Evolutionary conservation across 2,888 invertebrate species (phyloP), one percentile per base, ranked within the genome.

Genomic region (Horisme vitalbata): DNA sequence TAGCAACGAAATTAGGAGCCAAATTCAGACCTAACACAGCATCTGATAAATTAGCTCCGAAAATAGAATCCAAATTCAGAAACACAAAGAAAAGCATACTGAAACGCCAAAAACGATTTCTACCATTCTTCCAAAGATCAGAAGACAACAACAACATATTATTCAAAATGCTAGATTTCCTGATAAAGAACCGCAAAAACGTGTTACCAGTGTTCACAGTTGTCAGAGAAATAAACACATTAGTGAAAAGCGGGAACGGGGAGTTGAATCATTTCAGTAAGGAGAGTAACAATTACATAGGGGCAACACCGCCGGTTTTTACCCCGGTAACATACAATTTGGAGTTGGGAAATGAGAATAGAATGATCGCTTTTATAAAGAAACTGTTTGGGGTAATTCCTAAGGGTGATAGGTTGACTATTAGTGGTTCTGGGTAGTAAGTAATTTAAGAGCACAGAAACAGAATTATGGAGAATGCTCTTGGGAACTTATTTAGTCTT

Each of bases 281-380:
- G 30, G 86, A 85, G 52, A 67, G 63, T 1, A 83, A 82, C 12
- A 79, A 77, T 12, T 84, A 73, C 28, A 68, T 83, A 14, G 85
- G 84, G 0, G 58, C 71, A 0, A 54, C 57, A 1, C 71, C 80
- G 0, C 68, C 72, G 0, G 35, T 52, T 0, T 24, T 65, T 0
- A 52, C 67, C 0, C 71, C 79, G 0, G 43, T 70, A 0, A 59
- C 70, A 0, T 81, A 81, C 36, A 75, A 61, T 6, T 48, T 87
- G 32, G 81, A 83, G 35, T 43, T 83, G 8, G 79, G 77, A 0
- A 67, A 63, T 5, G 79, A 79, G 7, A 67, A 67, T 1, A 72
- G 54, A 13, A 50, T 65, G 0, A 48, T 63, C 5, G 65, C 69
- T 0, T 73, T 87, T 44, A 41, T 85, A 0, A 85, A 76, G 13